These are phyloP conservation scores for Philopotamus ludificatus DNA, from an alignment of 1,140 invertebrate genomes.

Conservation along the genomic window DNA sequence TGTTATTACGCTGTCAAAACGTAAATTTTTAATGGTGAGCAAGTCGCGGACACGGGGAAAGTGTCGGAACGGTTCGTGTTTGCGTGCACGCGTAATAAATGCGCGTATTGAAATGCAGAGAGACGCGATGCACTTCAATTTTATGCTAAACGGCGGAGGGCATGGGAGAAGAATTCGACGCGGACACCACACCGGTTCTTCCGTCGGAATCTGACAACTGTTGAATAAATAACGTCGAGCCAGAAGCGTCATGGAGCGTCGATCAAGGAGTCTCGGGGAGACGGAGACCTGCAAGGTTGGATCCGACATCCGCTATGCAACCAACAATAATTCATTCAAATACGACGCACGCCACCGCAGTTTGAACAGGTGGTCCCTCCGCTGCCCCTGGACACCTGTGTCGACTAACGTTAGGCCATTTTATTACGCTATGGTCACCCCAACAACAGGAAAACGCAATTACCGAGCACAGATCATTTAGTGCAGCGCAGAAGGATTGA, in stretches of 20 bases:
- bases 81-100: not conserved
- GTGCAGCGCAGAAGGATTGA: too few species aligned
- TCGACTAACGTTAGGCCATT: too few species aligned
- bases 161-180: not conserved
- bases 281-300: not conserved
- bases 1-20: not conserved
- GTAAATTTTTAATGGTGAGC: not conserved
- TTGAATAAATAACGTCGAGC: not conserved
- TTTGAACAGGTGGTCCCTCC: not conserved
- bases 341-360: too few species aligned
- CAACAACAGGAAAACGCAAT: too few species aligned
- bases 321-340: not conserved
- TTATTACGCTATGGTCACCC: too few species aligned
- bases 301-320: not conserved
- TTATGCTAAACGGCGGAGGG: not conserved
- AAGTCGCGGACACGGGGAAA: not conserved
- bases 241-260: not conserved
- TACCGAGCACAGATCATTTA: too few species aligned
- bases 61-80: not conserved
- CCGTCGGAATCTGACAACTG: not conserved
- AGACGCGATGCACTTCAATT: not conserved
- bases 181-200: not conserved
- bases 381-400: not conserved
- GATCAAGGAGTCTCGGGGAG: not conserved
- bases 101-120: not conserved